Conservation (phyloP, 2,797 vertebrate genomes). For the Peromyscus attwateri region DNA sequence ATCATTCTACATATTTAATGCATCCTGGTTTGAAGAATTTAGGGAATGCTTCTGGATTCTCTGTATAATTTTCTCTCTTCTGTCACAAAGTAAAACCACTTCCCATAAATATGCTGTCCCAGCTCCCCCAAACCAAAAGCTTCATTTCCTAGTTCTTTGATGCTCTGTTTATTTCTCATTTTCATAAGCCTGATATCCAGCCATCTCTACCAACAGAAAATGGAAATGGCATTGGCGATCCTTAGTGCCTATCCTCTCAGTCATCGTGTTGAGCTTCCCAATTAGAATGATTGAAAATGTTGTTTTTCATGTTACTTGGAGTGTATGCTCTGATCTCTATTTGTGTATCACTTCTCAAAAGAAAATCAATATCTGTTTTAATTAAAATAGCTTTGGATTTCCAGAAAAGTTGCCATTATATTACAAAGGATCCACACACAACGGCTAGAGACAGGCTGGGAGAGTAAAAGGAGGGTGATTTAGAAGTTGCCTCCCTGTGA, state of each 20-base stretch:
- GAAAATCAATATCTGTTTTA: background rate
- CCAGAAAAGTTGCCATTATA: background rate
- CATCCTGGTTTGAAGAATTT: background rate
- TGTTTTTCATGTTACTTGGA: background rate
- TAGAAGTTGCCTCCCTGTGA: background rate
- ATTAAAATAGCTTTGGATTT: background rate
- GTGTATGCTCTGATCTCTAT: background rate
- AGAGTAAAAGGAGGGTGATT: background rate
- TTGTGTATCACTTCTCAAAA: background rate
- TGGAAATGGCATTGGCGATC: fast-evolving
- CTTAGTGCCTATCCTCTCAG: background rate
- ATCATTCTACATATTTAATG: background rate
- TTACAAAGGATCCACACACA: background rate
- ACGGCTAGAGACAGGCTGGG: background rate
- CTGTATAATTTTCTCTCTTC: background rate
- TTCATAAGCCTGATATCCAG: background rate
- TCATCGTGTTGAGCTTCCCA: background rate
- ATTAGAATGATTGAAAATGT: background rate
- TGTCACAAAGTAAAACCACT: background rate
- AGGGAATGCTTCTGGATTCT: background rate
- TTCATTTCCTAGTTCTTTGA: background rate
- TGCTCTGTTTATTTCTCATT: background rate
- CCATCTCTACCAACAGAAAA: background rate
- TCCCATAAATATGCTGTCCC: background rate
- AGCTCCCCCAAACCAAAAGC: background rate